Conservation (phyloP, 2,888 invertebrate genomes). For the Ceriagrion tenellum region DNA sequence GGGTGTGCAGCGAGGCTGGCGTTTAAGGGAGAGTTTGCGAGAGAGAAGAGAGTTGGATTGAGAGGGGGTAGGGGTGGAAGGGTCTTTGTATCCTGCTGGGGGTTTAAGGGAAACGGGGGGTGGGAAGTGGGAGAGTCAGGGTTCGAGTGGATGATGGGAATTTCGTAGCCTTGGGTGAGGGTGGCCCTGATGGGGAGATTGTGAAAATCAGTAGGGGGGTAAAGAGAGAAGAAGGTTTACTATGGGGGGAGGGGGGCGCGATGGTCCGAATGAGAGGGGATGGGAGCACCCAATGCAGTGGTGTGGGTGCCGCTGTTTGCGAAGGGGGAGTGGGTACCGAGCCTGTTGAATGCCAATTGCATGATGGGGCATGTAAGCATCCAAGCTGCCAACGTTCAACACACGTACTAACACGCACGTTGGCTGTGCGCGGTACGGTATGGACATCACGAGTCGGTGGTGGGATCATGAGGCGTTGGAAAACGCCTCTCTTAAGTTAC, state of each 20-base stretch:
- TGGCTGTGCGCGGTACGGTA: constrained; percentile 17
- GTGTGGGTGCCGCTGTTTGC: background rate
- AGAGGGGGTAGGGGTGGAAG: background rate
- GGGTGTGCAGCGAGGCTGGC: background rate
- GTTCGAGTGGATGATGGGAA: constrained; percentile 62
- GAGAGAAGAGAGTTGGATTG: background rate
- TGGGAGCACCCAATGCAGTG: background rate
- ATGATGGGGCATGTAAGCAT: constrained; percentile 64
- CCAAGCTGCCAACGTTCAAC: constrained; percentile 44
- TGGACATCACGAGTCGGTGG: constrained; percentile 47
- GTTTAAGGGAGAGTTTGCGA: background rate
- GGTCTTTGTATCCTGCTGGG: constrained; percentile 11
- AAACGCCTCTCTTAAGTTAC: constrained; percentile 45
- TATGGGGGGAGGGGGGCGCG: background rate
- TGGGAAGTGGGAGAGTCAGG: background rate
- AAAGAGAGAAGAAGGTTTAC: background rate
- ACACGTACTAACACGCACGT: constrained; percentile 60
- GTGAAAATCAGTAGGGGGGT: background rate
- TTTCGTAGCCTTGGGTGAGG: constrained; percentile 44
- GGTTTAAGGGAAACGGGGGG: background rate
- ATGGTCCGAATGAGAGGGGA: constrained; percentile 18
- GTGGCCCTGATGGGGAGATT: background rate
- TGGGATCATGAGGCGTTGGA: constrained; percentile 47
- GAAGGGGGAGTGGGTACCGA: constrained; percentile 3
- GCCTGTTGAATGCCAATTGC: constrained; percentile 68